A percentile compares a stretch with the other conserved stretches of the same genome.
phyloP scores from a whole-genome alignment of 2,113 vertebrate species.

The Tympanuchus pallidicinctus region DNA sequence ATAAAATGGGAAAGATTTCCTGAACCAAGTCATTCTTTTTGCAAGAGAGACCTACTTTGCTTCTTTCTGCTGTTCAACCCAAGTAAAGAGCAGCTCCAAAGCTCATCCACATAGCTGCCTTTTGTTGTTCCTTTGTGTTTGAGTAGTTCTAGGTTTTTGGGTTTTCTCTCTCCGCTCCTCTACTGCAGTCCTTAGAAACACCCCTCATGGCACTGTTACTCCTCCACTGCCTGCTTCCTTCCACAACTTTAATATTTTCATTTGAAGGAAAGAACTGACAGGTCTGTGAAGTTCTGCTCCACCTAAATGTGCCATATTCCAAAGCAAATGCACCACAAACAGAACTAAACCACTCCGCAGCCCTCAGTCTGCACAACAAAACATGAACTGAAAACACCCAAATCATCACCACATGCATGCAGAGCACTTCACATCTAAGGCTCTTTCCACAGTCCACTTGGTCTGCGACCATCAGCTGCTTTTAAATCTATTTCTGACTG shows the following conservation, averaged over 20 bases:
- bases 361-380: not conserved
- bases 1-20: not conserved
- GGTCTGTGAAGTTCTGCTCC: not conserved
- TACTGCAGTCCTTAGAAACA: not conserved
- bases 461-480: no score
- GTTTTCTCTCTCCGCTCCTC: not conserved
- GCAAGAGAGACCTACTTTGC: not conserved
- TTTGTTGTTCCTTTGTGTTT: not conserved
- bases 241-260: not conserved
- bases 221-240: not conserved
- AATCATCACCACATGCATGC: not conserved
- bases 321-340: not conserved
- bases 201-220: not conserved
- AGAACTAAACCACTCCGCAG: not conserved
- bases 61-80: not conserved
- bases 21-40: not conserved
- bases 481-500: not conserved
- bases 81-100: not conserved
- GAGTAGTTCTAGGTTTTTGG: not conserved
- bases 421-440: not conserved
- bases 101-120: not conserved
- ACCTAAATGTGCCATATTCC: not conserved
- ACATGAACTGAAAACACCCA: not conserved
- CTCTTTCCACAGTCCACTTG: not conserved
- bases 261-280: no score